Base-by-base conservation (phyloP, 2,888 invertebrate species). In the Silvanus unidentatus region DNA sequence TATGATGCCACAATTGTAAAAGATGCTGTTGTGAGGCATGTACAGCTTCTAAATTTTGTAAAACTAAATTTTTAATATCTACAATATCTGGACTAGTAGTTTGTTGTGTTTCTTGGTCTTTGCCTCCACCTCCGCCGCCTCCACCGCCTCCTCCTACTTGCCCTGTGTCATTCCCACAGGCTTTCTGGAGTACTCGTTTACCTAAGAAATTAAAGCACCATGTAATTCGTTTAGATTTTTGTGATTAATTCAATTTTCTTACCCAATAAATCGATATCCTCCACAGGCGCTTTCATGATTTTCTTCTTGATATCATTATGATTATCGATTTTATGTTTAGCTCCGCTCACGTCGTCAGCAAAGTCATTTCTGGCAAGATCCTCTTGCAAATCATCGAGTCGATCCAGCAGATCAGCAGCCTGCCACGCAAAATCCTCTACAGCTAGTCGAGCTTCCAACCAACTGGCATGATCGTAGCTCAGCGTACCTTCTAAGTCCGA, bases 381-480 rank as follows among this genome's bases (percentile, higher is more conserved):
- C 68, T 94, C 93, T 67, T 94, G 90, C 51, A 96, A 77, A 65
- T 94, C 92, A 64, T 97, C 96, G 48, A 97, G 78, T 52, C 93
- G 81, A 69, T 94, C 93, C 49, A 96, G 78, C 52, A 96, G 78
- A 70, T 98, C 97, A 39, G 90, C 86, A 1, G 94, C 91, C 75
- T 94, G 93, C 93, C 95, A 96, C 61, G 90, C 86, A 71, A 97
- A 89, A 67, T 95, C 94, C 75, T 98, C 97, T 60, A 96, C 81
- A 45, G 93, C 92, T 73, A 95, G 73, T 72, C 98, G 79, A 51
- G 93, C 84, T 65, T 98, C 96, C 63, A 98, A 88, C 98, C 98
- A 99, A 68, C 91, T 92, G 56, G 91, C 84, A 75, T 98, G 96
- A 72, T 98, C 96, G 74, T 98, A 99, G 61, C 84, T 83, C 60